A percentile compares a stretch with the other conserved stretches of the same genome.
Conservation (phyloP, 1,140 invertebrate species). For the Meloidogyne floridensis region DNA sequence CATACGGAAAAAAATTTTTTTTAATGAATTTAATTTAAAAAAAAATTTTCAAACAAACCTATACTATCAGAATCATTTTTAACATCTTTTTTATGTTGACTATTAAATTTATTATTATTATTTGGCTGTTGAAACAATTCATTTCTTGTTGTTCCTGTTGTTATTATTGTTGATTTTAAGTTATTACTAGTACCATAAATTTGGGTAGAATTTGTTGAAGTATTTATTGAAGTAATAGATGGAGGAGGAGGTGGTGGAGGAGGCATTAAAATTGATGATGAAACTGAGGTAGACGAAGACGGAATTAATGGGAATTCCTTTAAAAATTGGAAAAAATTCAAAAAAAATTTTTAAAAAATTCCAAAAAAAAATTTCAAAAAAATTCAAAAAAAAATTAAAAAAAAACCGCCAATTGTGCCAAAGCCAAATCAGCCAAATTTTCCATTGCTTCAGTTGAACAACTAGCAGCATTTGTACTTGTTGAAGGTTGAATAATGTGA, state of each 20-base stretch:
- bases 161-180: neutral
- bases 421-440: slow-evolving; percentile 10
- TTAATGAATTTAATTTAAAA: too few relatives aligned
- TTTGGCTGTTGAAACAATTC: neutral
- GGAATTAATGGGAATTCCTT: slow-evolving; percentile 14
- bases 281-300: neutral
- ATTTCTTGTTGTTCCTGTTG: neutral
- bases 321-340: neutral
- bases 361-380: too few relatives aligned
- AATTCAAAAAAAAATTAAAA: neutral
- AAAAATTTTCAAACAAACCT: neutral
- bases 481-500: neutral
- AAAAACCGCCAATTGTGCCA: slow-evolving; percentile 11
- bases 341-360: neutral
- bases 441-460: slow-evolving; percentile 10
- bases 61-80: neutral
- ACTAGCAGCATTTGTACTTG: neutral
- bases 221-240: too few relatives aligned
- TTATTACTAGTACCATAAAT: neutral
- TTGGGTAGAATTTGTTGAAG: neutral
- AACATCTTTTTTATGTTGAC: neutral
- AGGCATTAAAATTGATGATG: too few relatives aligned
- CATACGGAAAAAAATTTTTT: too few relatives aligned
- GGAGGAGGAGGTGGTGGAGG: neutral
- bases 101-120: neutral